phyloP scores from a whole-genome alignment of 2,797 vertebrate species.

The Gallinago stenura region DNA sequence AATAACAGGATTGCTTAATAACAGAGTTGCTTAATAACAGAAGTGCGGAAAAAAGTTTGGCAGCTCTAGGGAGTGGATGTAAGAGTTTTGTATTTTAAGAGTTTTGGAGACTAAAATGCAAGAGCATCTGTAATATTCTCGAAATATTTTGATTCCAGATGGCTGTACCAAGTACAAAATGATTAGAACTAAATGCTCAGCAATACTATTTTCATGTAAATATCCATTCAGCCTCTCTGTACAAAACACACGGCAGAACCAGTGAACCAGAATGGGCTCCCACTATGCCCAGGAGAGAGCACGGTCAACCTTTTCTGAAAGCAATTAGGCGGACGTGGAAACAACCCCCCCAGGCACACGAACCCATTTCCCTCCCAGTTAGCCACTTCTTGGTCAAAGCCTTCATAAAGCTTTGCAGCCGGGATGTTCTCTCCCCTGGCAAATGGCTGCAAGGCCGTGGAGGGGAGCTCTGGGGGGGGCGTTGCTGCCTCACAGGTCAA shows the following conservation, averaged over 20 bases:
- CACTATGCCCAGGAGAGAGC: neutral
- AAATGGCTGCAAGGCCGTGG: neutral
- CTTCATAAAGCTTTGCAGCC: neutral
- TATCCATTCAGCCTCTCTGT: neutral
- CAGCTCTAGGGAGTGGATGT: neutral
- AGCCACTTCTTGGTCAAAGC: neutral
- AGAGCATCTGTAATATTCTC: slow-evolving; percentile 59
- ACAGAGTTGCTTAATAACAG: slow-evolving; percentile 12
- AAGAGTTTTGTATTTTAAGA: slow-evolving; percentile 12
- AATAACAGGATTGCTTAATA: slow-evolving; percentile 40
- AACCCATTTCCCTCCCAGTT: neutral
- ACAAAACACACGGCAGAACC: neutral
- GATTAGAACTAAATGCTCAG: slow-evolving; percentile 28
- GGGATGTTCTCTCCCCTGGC: neutral
- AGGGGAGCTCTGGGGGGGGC: neutral
- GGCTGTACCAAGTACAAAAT: slow-evolving; percentile 47
- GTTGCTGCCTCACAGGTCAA: neutral
- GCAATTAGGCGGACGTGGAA: neutral
- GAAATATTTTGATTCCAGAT: slow-evolving; percentile 55
- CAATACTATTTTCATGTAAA: slow-evolving; percentile 60
- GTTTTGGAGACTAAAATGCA: slow-evolving; percentile 9
- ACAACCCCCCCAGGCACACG: neutral
- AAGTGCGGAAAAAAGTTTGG: slow-evolving; percentile 19
- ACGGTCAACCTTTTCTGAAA: neutral
- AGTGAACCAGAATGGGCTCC: neutral